Percentiles rank a stretch among this genome's conserved stretches.
phyloP scores from a whole-genome alignment of 1,140 invertebrate genomes.

The Varroa destructor region DNA sequence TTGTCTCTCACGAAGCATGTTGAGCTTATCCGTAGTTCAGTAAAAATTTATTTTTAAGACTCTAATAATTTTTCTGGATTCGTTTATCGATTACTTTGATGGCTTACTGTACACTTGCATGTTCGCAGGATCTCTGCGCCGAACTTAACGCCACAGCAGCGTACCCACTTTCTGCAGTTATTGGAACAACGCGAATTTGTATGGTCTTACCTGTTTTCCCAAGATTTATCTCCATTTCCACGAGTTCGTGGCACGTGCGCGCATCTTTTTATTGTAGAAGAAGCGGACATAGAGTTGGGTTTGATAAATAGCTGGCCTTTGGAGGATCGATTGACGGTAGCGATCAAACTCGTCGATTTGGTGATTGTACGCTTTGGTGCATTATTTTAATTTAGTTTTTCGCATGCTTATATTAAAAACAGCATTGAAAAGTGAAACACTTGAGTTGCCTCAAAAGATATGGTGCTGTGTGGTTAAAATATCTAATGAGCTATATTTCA shows the following conservation, averaged over 20 bases:
- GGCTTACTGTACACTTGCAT: too few species aligned
- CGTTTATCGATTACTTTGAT: too few species aligned
- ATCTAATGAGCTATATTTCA: too few species aligned
- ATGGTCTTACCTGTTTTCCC: conserved; percentile 5
- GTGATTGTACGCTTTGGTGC: background rate
- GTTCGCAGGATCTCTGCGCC: background rate
- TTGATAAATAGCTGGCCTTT: background rate
- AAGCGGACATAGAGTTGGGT: background rate
- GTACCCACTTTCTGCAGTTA: background rate
- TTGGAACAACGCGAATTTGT: conserved; percentile 5
- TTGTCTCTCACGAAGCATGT: too few species aligned
- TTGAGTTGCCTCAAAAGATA: too few species aligned
- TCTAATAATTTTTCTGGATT: too few species aligned
- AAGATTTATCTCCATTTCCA: conserved; percentile 1
- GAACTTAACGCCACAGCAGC: background rate
- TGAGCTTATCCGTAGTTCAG: too few species aligned
- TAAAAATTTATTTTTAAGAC: too few species aligned
- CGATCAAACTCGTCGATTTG: conserved; percentile 1
- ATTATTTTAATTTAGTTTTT: background rate
- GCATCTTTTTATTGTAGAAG: conserved; percentile 6
- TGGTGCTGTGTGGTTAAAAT: too few species aligned
- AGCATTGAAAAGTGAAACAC: too few species aligned
- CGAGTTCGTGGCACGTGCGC: background rate
- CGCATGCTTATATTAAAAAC: background rate
- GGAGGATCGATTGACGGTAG: background rate